These are phyloP conservation scores for Drosophila nikananu DNA, from an alignment of 1,140 invertebrate species.

Conservation along the genomic window DNA sequence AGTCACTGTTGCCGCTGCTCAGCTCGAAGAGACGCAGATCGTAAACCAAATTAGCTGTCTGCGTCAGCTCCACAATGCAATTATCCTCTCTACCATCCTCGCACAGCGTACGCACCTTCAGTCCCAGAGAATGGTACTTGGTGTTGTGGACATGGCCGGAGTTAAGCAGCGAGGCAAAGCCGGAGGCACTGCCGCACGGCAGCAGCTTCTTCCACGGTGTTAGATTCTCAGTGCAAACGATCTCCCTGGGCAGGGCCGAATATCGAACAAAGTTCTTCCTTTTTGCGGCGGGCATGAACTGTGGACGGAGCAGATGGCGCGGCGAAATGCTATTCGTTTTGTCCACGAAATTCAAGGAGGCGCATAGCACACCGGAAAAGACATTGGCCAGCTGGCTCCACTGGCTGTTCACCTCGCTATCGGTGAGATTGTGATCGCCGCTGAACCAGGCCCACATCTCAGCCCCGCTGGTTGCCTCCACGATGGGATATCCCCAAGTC, in stretches of 20 bases:
- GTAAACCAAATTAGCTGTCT: constrained; percentile 94
- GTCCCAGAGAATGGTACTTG: constrained; percentile 95
- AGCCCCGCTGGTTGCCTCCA: constrained; percentile 95
- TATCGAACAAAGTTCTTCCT: constrained; percentile 88
- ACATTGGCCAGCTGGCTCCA: constrained; percentile 96
- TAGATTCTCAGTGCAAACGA: constrained; percentile 99
- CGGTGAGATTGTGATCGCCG: constrained; percentile 72
- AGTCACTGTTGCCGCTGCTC: constrained; percentile 87
- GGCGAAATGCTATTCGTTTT: constrained; percentile 94
- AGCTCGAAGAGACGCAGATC: constrained; percentile 89
- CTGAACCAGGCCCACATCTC: constrained; percentile 97
- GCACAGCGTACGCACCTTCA: constrained; percentile 94
- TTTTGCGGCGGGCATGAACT: constrained; percentile 85
- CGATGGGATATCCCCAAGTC: constrained; percentile 96
- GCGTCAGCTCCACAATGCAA: constrained; percentile 92
- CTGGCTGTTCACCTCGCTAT: constrained; percentile 89
- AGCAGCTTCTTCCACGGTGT: constrained; percentile 99
- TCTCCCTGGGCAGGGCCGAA: constrained; percentile 95
- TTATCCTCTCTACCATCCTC: constrained; percentile 85
- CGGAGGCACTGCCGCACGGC: constrained; percentile 95
- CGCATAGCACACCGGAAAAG: constrained; percentile 97
- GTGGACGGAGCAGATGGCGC: constrained; percentile 92
- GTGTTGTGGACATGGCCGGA: constrained; percentile 96
- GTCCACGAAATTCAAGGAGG: constrained; percentile 98
- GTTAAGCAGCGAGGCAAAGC: constrained; percentile 95